Evolutionary conservation across 2,113 vertebrate genomes (phyloP), one percentile per base, ranked within the genome.

Genomic region (Ammospiza caudacuta): DNA sequence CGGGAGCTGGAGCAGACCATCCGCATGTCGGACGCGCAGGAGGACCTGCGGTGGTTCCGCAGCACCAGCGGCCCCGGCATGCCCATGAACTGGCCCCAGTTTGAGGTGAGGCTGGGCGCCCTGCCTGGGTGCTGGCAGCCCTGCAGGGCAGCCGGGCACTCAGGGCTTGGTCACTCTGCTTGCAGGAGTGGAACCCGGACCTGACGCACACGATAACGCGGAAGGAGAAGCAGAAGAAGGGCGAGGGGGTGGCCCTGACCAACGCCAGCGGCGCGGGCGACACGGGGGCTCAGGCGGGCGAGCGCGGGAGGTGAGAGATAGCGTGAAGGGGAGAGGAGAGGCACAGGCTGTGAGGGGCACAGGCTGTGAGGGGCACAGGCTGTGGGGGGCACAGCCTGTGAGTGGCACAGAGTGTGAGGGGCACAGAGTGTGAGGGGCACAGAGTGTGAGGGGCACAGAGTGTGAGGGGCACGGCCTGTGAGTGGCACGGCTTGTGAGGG

Each of bases 41-140:
- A 99, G n/a, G 99, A 99, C 82, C 98, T 99, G 75, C 98, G 99
- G 96, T 99, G 99, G 99, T 99, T 99, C 98, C 99, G 98, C 96
- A 99, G 98, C 97, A 98, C 98, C 97, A 99, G 98, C 0, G 99
- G 99, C 46, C 99, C 99, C 0, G 99, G 97, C 49, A 99, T 99
- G 99, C 98, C 98, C 96, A 99, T 99, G 99, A 99, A 99, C 97
- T 99, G 99, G 99, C 99, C 99, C 72, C 98, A 98, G 80, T 99
- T 99, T 31, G 99, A 99, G 99, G 99, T 99, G 94, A 98, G 97
- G 18, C 59, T 13, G 51, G 28, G 28, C 5, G 4, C 11, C 12
- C 54, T 0, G 2, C 6, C 15, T 9, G 27, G 31, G 9, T 7
- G 51, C 52, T 43, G 68, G 63, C 41, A 39, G 21, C 72, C 25